Evolutionary conservation across 2,113 vertebrate genomes (phyloP), one percentile per base, ranked within the genome.

Genomic region (Laterallus jamaicensis): DNA sequence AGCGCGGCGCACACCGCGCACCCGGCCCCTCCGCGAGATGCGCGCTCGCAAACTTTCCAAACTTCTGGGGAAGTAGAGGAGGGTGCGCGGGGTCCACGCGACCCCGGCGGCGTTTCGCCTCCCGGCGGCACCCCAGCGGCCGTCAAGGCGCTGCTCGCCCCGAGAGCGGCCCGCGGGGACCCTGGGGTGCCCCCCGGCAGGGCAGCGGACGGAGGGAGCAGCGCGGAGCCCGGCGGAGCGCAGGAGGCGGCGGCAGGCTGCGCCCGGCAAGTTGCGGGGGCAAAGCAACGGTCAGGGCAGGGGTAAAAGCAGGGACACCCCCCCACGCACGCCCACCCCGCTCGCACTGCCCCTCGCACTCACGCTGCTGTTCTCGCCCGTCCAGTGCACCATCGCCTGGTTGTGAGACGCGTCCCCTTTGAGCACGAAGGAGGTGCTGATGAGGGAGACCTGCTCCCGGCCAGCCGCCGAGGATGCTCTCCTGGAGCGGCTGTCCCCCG

Each of bases 331-430:
- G 75, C 62, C 15, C 26, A 31, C 2, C 81, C 76, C 67, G 7
- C 67, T 77, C 81, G 84, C 84, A 2, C 64, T 3, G 17, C 66
- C 82, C 78, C 69, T 56, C 25, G 55, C 97, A 99, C 99, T 99
- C 95, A 99, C 99, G 97, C 99, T 99, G 98, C 99, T 99, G 98
- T 99, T 99, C 96, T 99, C 99, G 73, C 99, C 99, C 39, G 99
- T 99, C 99, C 99, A 99, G 98, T 99, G 99, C 96, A 99, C 99
- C 99, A 99, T 99, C 96, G 99, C 99, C 98, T 99, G 99, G 98
- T 99, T 99, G 98, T 99, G 99, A 52, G 99, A 98, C 78, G 99
- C 99, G 97, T 99, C 99, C 81, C 99, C 99, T 94, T 98, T 99
- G 80, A 99, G 98, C 96, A 99, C 99, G 98, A 99, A 99, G 66